These are phyloP conservation scores for Oryzias dopingdopingensis DNA, from an alignment of 2,797 vertebrate species.

Conservation along the genomic window DNA sequence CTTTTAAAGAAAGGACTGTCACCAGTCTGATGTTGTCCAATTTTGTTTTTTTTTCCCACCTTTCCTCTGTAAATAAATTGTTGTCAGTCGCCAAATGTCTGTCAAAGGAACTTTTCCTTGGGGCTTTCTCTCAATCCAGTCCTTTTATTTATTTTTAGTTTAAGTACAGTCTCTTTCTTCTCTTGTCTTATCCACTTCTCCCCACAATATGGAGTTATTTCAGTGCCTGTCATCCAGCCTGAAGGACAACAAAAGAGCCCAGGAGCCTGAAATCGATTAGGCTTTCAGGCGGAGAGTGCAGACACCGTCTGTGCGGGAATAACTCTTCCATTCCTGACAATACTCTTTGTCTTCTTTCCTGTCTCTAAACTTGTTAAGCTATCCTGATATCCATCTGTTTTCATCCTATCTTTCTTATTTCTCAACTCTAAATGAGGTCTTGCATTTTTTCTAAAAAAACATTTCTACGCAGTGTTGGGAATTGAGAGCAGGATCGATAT, in stretches of 20 bases:
- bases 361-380: slow-evolving; percentile 31
- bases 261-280: slow-evolving; percentile 48
- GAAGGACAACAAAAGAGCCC: slow-evolving; percentile 39
- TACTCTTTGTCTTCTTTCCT: slow-evolving; percentile 22
- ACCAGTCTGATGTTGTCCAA: neutral
- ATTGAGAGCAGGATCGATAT: slow-evolving; percentile 21
- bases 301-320: slow-evolving; percentile 42
- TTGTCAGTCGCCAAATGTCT: slow-evolving; percentile 5
- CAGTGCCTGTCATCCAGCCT: slow-evolving; percentile 29
- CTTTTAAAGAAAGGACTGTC: no score
- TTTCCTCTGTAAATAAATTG: slow-evolving; percentile 12
- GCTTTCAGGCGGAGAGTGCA: slow-evolving; percentile 34
- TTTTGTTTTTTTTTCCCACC: neutral
- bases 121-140: neutral
- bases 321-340: slow-evolving; percentile 49
- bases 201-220: slow-evolving; percentile 39
- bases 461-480: neutral
- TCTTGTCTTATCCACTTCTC: slow-evolving; percentile 25
- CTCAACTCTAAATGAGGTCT: neutral
- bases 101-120: neutral
- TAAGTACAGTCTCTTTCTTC: slow-evolving; percentile 2
- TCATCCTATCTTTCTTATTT: neutral
- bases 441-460: neutral
- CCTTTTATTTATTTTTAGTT: slow-evolving; percentile 14
- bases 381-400: slow-evolving; percentile 3